Conservation (phyloP, 2,797 vertebrate species). For the Myoxocephalus aenaeus region DNA sequence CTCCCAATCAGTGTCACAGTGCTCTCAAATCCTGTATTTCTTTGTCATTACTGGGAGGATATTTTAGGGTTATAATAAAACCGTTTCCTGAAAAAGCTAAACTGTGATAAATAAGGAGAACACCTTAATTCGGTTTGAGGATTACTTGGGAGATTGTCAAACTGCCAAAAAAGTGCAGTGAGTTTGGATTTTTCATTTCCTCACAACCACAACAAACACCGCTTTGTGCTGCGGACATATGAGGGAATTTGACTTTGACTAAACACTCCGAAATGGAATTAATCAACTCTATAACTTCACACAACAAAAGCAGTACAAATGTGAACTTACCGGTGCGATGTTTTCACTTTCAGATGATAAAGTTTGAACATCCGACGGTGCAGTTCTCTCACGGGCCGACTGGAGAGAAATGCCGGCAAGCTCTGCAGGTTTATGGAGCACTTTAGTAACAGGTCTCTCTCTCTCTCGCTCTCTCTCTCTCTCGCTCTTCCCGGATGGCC, state of each 20-base stretch:
- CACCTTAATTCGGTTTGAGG: not conserved
- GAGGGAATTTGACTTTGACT: not conserved
- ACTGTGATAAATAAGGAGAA: no score
- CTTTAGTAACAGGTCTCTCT: conserved; percentile 13
- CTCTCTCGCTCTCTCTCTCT: not conserved
- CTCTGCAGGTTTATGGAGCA: conserved; percentile 40
- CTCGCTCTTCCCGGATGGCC: conserved; percentile 51
- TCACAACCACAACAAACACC: not conserved
- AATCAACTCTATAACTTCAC: not conserved
- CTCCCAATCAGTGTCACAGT: not conserved
- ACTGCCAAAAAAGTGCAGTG: not conserved
- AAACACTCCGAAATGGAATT: not conserved
- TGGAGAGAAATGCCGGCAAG: conserved; percentile 30
- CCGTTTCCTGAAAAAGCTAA: not conserved
- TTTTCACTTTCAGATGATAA: not conserved
- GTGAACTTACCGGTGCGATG: conserved; percentile 48
- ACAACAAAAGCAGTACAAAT: not conserved
- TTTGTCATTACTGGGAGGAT: not conserved
- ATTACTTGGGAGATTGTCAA: not conserved
- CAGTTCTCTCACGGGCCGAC: conserved; percentile 17
- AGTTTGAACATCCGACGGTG: conserved; percentile 2
- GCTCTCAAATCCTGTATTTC: not conserved
- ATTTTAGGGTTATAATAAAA: not conserved
- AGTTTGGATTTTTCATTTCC: not conserved
- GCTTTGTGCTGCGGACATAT: not conserved